Conservation (phyloP, 1,140 invertebrate genomes). For the Microplitis mediator region DNA sequence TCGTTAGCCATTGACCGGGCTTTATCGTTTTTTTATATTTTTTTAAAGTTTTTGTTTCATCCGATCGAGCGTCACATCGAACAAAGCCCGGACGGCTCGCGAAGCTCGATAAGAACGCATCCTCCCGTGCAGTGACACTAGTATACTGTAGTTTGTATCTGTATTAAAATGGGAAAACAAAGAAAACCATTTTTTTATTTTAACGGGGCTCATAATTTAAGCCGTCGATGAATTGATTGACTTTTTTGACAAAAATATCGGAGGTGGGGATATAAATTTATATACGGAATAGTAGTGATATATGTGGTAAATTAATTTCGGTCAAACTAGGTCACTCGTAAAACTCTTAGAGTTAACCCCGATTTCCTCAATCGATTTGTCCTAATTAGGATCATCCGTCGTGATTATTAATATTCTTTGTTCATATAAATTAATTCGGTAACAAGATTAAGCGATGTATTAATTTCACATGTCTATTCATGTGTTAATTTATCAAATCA, state of each 20-base stretch:
- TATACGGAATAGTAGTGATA: too few relatives aligned
- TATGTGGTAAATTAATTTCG: too few relatives aligned
- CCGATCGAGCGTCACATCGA: slow-evolving; percentile 26
- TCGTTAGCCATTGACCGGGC: slow-evolving; percentile 51
- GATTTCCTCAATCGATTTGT: slow-evolving; percentile 50
- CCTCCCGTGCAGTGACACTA: background rate
- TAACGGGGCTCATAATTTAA: too few relatives aligned
- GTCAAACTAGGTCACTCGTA: background rate
- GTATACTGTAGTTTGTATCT: background rate
- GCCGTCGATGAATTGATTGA: too few relatives aligned
- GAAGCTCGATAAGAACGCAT: slow-evolving; percentile 26
- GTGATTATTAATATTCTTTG: background rate
- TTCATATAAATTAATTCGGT: background rate
- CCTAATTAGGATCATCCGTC: slow-evolving; percentile 53
- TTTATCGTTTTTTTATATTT: slow-evolving; percentile 39
- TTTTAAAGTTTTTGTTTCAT: slow-evolving; percentile 10
- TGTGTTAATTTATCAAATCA: background rate
- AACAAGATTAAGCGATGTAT: too few relatives aligned
- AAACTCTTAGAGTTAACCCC: background rate
- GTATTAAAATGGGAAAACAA: background rate
- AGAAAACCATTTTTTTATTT: background rate
- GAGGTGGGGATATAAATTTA: too few relatives aligned
- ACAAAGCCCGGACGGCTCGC: slow-evolving; percentile 24
- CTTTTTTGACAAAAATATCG: too few relatives aligned
- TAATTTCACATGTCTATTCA: too few relatives aligned